Conservation (phyloP, 1,140 invertebrate genomes). For the Euwallacea similis region DNA sequence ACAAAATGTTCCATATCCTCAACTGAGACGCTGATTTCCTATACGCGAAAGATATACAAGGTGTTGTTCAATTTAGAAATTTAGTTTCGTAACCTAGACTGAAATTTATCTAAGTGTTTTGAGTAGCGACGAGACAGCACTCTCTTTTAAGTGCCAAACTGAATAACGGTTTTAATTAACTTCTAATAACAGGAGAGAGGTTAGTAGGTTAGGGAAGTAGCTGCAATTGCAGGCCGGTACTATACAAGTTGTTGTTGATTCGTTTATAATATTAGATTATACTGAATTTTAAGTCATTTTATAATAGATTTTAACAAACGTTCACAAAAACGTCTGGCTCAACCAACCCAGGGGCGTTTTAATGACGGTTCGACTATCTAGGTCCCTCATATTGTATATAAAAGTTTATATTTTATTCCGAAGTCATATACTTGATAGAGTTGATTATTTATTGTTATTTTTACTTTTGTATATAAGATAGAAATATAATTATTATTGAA, state of each 20-base stretch:
- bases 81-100: constrained; percentile 24
- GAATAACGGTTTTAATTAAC: constrained; percentile 6
- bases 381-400: background rate
- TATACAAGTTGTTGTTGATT: background rate
- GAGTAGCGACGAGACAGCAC: background rate
- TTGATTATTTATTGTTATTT: constrained; percentile 48
- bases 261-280: background rate
- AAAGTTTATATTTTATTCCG: constrained; percentile 30
- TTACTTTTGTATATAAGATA: constrained; percentile 49
- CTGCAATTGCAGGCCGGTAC: background rate
- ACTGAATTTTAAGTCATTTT: constrained; percentile 2
- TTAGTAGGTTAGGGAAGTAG: constrained; percentile 6
- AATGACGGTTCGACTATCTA: background rate
- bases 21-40: no score
- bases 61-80: background rate
- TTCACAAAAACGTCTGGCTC: constrained; percentile 5
- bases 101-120: constrained; percentile 1
- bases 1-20: no score
- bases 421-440: constrained; percentile 41
- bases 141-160: constrained; percentile 13
- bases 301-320: constrained; percentile 3
- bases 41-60: no score
- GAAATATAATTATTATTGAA: constrained; percentile 23
- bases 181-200: constrained; percentile 1
- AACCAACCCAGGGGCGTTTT: background rate